A percentile compares a stretch with the other conserved stretches of the same genome.
These are phyloP conservation scores for Nymphalis io DNA, from an alignment of 1,140 invertebrate genomes.

Conservation along the genomic window DNA sequence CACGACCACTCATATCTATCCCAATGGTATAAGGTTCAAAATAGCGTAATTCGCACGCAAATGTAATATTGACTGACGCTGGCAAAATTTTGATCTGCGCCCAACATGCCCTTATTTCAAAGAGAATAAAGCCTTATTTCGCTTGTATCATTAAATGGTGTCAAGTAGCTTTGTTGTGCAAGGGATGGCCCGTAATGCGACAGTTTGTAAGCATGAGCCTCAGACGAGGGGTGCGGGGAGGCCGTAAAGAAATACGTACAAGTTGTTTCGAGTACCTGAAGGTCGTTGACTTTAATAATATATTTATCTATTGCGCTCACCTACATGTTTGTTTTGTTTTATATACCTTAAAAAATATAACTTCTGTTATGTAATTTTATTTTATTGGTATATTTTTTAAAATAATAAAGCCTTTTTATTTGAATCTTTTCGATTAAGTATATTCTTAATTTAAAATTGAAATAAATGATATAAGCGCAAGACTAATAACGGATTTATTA, in stretches of 20 bases:
- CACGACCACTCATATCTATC: conserved; percentile 38
- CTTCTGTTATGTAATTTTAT: not conserved
- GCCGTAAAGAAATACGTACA: conserved; percentile 70
- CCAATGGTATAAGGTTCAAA: conserved; percentile 49
- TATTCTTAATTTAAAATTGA: too few relatives aligned
- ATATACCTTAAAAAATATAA: not conserved
- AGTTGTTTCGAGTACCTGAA: conserved; percentile 65
- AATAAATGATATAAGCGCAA: too few relatives aligned
- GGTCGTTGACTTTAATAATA: conserved; percentile 65
- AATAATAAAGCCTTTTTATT: too few relatives aligned
- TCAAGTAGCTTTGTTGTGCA: conserved; percentile 51
- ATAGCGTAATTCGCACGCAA: conserved; percentile 42
- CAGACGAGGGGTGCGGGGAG: conserved; percentile 48
- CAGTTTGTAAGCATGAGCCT: conserved; percentile 79
- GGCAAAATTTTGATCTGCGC: conserved; percentile 39
- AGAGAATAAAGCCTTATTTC: conserved; percentile 50
- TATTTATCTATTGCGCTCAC: conserved; percentile 44
- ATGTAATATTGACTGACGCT: conserved; percentile 43
- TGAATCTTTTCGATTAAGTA: too few relatives aligned
- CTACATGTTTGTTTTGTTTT: conserved; percentile 16
- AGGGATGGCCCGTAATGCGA: conserved; percentile 73
- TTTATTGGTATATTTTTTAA: not conserved
- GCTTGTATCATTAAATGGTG: conserved; percentile 31
- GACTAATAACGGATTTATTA: too few relatives aligned
- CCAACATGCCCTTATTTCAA: conserved; percentile 38